Evolutionary conservation across 2,888 invertebrate genomes (phyloP).

Genomic region (Gymnosoma rotundatum): DNA sequence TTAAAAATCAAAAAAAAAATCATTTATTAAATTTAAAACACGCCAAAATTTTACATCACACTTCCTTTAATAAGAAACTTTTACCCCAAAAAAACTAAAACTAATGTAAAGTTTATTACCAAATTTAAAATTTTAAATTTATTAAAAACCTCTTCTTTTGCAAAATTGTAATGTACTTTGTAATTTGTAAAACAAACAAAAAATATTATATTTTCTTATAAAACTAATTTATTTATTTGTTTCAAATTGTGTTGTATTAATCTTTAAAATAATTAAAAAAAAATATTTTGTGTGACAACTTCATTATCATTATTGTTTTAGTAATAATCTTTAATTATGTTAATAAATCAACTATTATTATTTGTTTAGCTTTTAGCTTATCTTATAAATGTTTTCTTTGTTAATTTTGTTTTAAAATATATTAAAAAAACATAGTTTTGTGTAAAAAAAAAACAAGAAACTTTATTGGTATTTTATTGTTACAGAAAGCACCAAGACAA

Average conservation of each 20-base stretch:
- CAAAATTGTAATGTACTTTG: constrained; percentile 43
- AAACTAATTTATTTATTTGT: constrained; percentile 45
- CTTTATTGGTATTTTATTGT: constrained; percentile 69
- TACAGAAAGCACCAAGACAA: constrained; percentile 34
- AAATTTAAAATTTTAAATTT: constrained; percentile 9
- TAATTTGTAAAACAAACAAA: constrained; percentile 39
- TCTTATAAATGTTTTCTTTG: constrained; percentile 69
- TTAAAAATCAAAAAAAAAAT: constrained; percentile 26
- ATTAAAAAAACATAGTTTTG: constrained; percentile 69
- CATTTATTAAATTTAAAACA: constrained; percentile 8
- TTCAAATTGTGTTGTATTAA: constrained; percentile 56
- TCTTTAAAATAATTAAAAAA: constrained; percentile 47
- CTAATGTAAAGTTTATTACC: constrained; percentile 41
- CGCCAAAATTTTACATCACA: constrained; percentile 25
- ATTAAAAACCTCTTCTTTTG: constrained; percentile 12
- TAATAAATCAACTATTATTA: constrained; percentile 61
- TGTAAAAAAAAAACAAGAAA: constrained; percentile 70
- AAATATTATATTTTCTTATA: constrained; percentile 1
- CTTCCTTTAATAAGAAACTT: not conserved
- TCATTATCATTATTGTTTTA: constrained; percentile 54
- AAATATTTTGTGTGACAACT: constrained; percentile 27
- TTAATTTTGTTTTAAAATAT: constrained; percentile 69
- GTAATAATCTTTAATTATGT: constrained; percentile 62
- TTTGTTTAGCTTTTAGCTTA: constrained; percentile 69
- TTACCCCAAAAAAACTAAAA: constrained; percentile 15